phyloP scores from a whole-genome alignment of 2,113 vertebrate species.

The Bagarius yarrelli region DNA sequence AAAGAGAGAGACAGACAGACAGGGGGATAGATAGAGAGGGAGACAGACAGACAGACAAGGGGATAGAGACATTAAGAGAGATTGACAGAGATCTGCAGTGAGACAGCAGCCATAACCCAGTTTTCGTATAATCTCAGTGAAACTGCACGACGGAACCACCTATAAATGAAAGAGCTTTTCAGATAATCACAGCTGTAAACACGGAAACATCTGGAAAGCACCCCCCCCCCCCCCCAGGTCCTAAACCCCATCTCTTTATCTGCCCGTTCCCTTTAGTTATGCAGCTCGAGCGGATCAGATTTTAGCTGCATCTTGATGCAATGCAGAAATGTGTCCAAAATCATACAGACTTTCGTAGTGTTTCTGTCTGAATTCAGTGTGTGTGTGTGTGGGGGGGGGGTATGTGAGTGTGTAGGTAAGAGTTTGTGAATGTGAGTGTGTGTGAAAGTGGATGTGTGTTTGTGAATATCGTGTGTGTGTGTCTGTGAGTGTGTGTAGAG shows the following conservation, averaged over 20 bases:
- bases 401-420: too few species aligned
- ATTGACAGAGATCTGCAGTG: not conserved
- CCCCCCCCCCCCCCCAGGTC: conserved; percentile 9
- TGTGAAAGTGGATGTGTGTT: too few species aligned
- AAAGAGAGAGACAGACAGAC: not conserved
- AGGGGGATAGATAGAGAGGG: not conserved
- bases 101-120: not conserved
- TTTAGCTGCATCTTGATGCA: not conserved
- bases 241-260: conserved; percentile 1
- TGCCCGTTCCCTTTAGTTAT: not conserved
- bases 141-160: not conserved
- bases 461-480: too few species aligned
- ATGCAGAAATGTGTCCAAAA: too few species aligned
- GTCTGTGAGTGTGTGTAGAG: too few species aligned
- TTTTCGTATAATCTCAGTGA: not conserved
- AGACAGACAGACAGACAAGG: not conserved
- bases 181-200: not conserved
- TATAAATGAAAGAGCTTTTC: not conserved
- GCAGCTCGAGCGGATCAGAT: not conserved
- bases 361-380: too few species aligned
- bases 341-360: too few species aligned
- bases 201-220: too few species aligned
- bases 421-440: too few species aligned
- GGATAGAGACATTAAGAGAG: not conserved
- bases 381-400: too few species aligned